These are phyloP conservation scores for Myotis vivesi DNA, from an alignment of 2,797 vertebrate species.

Conservation along the genomic window DNA sequence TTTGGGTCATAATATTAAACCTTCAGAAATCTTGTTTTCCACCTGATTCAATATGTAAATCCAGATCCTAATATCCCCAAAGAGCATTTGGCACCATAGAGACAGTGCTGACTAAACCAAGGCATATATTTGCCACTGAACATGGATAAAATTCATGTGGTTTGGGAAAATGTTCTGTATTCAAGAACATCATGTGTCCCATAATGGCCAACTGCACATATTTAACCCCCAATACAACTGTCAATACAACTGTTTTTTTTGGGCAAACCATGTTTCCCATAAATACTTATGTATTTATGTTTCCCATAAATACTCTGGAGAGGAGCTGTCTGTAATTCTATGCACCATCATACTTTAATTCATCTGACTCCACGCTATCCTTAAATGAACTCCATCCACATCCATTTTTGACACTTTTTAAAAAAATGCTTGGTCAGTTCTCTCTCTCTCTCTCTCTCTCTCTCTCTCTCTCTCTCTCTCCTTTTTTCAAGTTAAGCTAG, in stretches of 20 bases:
- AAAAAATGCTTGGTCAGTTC: not conserved
- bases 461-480: not conserved
- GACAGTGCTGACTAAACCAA: not conserved
- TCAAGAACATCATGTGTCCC: not conserved
- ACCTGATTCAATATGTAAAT: not conserved
- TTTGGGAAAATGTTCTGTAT: not conserved
- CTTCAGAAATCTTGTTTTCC: not conserved
- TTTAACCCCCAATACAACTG: not conserved
- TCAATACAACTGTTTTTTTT: not conserved
- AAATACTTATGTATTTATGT: not conserved
- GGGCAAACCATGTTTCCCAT: not conserved
- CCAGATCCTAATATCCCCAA: not conserved
- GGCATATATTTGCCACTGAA: not conserved
- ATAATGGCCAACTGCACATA: not conserved
- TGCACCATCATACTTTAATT: not conserved
- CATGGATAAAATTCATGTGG: not conserved
- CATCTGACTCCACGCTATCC: not conserved
- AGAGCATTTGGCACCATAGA: not conserved
- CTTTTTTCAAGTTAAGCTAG: not conserved
- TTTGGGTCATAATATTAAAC: not conserved
- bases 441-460: not conserved
- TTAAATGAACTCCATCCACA: not conserved
- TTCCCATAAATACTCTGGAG: not conserved
- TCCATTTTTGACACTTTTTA: not conserved
- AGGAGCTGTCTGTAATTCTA: not conserved